Evolutionary conservation across 1,140 invertebrate species (phyloP).

Genomic region (Drosophila varians): DNA sequence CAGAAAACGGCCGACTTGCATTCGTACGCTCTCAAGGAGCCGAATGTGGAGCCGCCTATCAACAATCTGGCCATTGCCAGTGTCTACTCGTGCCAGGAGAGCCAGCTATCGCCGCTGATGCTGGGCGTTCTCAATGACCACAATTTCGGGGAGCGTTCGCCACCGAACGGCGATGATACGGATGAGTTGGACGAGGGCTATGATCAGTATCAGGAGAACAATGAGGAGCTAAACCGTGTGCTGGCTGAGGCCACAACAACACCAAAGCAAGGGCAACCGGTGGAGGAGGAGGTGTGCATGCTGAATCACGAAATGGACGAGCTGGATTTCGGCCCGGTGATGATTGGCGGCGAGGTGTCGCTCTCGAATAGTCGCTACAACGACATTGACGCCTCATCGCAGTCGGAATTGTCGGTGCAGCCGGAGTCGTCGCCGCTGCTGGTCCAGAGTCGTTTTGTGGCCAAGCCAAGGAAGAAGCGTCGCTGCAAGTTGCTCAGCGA

Average conservation of each 20-base stretch:
- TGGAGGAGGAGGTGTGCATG: conserved; percentile 11
- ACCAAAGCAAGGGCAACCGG: not conserved
- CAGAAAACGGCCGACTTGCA: conserved; percentile 73
- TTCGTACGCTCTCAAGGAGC: conserved; percentile 75
- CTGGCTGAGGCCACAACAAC: conserved; percentile 21
- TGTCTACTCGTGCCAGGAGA: conserved; percentile 34
- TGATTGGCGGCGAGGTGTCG: conserved; percentile 43
- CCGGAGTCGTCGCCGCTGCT: too few species aligned
- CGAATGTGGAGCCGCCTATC: conserved; percentile 34
- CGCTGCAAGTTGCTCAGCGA: conserved; percentile 38
- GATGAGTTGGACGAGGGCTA: conserved; percentile 22
- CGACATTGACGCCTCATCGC: not conserved
- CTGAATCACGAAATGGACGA: conserved; percentile 12
- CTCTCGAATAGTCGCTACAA: conserved; percentile 34
- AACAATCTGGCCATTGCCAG: conserved; percentile 46
- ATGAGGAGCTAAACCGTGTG: conserved; percentile 25
- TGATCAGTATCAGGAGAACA: not conserved
- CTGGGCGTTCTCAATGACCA: conserved; percentile 55
- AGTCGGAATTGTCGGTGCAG: not conserved
- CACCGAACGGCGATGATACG: not conserved
- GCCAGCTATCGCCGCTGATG: conserved; percentile 28
- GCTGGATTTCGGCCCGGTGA: conserved; percentile 36
- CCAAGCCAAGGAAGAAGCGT: not conserved
- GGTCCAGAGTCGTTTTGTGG: not conserved
- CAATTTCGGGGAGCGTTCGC: conserved; percentile 34